phyloP scores from a whole-genome alignment of 1,140 invertebrate species.

The Brachionus calyciflorus region DNA sequence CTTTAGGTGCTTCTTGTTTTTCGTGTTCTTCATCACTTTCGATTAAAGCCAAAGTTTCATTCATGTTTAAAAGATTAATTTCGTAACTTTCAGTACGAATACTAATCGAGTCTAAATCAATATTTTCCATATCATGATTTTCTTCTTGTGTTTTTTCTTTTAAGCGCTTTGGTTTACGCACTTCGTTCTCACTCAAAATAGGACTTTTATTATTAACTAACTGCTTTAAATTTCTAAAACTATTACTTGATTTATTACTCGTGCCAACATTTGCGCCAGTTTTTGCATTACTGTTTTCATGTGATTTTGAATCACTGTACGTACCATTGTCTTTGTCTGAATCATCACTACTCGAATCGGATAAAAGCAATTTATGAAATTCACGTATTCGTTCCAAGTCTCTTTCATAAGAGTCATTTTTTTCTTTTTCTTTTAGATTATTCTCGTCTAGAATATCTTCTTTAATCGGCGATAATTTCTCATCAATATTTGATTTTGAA shows the following conservation, averaged over 20 bases:
- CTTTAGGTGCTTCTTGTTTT: background rate
- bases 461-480: no score
- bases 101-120: background rate
- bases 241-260: slow-evolving; percentile 14
- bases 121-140: background rate
- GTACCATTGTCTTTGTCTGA: background rate
- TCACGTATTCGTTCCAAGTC: no score
- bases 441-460: no score
- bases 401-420: no score
- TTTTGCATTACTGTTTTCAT: background rate
- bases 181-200: background rate
- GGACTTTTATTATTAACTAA: background rate
- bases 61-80: slow-evolving; percentile 5
- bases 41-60: slow-evolving; percentile 21
- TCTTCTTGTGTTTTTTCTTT: background rate
- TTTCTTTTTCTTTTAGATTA: no score
- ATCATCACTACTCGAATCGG: background rate
- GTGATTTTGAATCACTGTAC: background rate
- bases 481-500: no score
- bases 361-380: background rate
- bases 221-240: background rate
- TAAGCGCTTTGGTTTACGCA: background rate
- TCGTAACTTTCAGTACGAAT: slow-evolving; percentile 13
- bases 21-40: slow-evolving; percentile 16
- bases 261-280: slow-evolving; percentile 29